Percentiles rank a stretch among this genome's conserved stretches.
These are phyloP conservation scores for Zaprionus kolodkinae DNA, from an alignment of 1,140 invertebrate genomes.

Conservation along the genomic window DNA sequence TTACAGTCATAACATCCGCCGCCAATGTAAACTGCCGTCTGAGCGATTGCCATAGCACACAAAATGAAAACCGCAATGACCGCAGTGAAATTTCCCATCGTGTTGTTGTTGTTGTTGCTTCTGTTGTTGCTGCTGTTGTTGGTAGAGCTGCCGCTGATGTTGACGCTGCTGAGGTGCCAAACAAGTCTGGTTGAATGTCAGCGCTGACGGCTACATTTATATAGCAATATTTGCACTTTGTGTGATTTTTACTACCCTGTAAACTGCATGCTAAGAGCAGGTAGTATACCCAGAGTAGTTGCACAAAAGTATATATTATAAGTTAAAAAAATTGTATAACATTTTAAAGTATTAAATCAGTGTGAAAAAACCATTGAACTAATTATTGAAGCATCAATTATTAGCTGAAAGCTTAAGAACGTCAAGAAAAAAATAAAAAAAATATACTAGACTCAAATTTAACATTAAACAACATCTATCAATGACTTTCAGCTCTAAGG, in stretches of 20 bases:
- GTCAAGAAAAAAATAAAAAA: too few species aligned
- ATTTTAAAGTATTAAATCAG: too few species aligned
- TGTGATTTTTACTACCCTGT: conserved; percentile 23
- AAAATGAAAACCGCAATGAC: conserved; percentile 51
- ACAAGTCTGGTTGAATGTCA: conserved; percentile 57
- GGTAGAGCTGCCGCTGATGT: neutral
- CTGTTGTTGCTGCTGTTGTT: conserved; percentile 11
- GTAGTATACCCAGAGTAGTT: too few species aligned
- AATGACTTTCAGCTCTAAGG: neutral
- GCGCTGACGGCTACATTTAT: conserved; percentile 59
- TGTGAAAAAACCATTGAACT: too few species aligned
- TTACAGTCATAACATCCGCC: conserved; percentile 74
- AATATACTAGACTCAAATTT: too few species aligned
- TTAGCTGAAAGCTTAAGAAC: too few species aligned
- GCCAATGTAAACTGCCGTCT: conserved; percentile 70
- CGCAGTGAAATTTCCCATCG: conserved; percentile 48
- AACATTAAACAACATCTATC: too few species aligned
- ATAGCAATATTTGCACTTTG: conserved; percentile 27
- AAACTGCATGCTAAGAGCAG: neutral
- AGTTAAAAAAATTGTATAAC: too few species aligned
- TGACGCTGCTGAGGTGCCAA: conserved; percentile 40
- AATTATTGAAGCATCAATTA: too few species aligned
- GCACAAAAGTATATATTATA: too few species aligned
- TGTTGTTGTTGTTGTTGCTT: conserved; percentile 11
- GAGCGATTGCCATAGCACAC: conserved; percentile 44